phyloP scores from a whole-genome alignment of 2,113 vertebrate species.

The Chlamydotis undulata region DNA sequence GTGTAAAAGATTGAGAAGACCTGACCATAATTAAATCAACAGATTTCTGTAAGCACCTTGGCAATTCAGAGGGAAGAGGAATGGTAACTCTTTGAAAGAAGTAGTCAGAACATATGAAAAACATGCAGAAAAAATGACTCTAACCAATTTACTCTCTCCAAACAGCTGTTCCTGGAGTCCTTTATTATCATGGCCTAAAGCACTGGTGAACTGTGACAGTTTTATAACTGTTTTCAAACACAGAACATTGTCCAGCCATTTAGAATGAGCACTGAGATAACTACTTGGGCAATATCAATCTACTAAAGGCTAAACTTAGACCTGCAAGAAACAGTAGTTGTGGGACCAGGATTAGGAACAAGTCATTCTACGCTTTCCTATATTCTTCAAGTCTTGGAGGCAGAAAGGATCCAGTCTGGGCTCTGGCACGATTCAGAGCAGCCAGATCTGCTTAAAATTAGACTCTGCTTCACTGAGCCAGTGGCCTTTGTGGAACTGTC shows the following conservation, averaged over 20 bases:
- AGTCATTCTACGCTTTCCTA: not conserved
- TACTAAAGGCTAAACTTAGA: not conserved
- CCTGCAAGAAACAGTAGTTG: not conserved
- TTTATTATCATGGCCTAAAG: not conserved
- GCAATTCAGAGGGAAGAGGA: not conserved
- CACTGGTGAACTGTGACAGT: not conserved
- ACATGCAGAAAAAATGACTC: not conserved
- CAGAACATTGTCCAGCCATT: not conserved
- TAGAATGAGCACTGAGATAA: not conserved
- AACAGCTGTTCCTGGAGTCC: not conserved
- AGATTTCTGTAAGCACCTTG: not conserved
- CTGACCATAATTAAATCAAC: not conserved
- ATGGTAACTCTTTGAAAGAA: not conserved
- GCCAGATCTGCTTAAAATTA: not conserved
- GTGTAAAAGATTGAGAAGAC: not conserved
- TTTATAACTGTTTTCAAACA: not conserved
- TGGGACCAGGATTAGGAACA: not conserved
- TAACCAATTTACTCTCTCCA: not conserved
- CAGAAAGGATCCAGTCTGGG: not conserved
- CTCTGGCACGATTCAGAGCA: not conserved
- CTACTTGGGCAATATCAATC: not conserved
- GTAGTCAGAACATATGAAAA: not conserved
- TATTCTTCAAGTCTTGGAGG: not conserved
- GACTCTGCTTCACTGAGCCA: not conserved
- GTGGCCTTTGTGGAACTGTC: not conserved